Evolutionary conservation across 2,797 vertebrate species (phyloP), one percentile per base, ranked within the genome.

Genomic region (Pampus argenteus): DNA sequence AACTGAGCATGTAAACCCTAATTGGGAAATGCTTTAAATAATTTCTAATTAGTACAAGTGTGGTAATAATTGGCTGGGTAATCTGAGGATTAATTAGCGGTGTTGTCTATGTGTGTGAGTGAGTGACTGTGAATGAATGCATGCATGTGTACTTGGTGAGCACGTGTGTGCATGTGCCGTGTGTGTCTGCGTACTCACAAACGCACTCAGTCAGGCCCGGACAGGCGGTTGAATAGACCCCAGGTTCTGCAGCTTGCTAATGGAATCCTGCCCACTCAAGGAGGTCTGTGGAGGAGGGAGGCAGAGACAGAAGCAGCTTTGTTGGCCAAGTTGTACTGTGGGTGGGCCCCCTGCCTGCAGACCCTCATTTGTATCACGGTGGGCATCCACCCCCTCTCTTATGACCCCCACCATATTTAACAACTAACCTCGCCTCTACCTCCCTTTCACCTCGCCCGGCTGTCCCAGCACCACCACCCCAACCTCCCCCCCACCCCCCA

Each of bases 21-120:
- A 96, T 96, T 95, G 94, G 95, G 93, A 92, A 94, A 95, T 95
- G 93, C 94, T 96, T 95, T 95, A 95, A 95, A 96, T 94, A 93
- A 94, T 96, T 95, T 95, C 92, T 96, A 97, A 97, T 96, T 97
- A 97, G 96, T 93, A 94, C 94, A 95, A 95, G 96, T 96, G 94
- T 90, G 91, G 93, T 94, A 96, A 96, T 97, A 97, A 98, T 95
- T 95, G 95, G 94, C 95, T 94, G 87, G 70, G 87, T 94, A 94
- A 94, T 94, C 93, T 94, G 90, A 91, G 94, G 93, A 96, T 96
- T 97, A 97, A 97, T 96, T 96, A 97, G 95, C 85, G 82, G 92
- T 95, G 93, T 91, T 94, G 93, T 83, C 85, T 85, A 84, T 83
- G 81, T 70, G 76, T 73, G 82, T 75, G 63, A 62, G 82, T 85